These are phyloP conservation scores for Parambassis ranga DNA, from an alignment of 2,797 vertebrate species.

Conservation along the genomic window DNA sequence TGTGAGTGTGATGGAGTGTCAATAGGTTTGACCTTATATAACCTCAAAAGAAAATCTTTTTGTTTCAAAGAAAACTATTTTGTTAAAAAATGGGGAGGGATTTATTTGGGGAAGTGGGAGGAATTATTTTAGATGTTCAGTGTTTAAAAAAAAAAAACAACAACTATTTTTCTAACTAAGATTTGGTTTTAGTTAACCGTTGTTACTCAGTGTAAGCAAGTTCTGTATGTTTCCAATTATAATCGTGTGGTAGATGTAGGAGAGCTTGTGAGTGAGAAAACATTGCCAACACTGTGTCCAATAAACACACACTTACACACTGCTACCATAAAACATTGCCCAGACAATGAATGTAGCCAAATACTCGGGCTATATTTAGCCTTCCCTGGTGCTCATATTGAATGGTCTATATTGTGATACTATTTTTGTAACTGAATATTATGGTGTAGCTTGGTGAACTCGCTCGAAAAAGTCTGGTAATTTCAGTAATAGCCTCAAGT, in stretches of 20 bases:
- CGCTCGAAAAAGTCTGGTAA: constrained; percentile 44
- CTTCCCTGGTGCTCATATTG: constrained; percentile 78
- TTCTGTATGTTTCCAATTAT: constrained; percentile 66
- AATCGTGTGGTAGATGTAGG: constrained; percentile 71
- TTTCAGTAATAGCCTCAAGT: constrained; percentile 68
- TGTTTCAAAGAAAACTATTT: constrained; percentile 75
- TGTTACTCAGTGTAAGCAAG: constrained; percentile 63
- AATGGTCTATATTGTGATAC: constrained; percentile 80
- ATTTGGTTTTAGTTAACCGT: constrained; percentile 60
- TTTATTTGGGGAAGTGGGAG: constrained; percentile 44
- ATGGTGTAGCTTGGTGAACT: constrained; percentile 69
- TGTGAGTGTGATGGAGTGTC: constrained; percentile 35
- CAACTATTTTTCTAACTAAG: constrained; percentile 78
- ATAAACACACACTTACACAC: constrained; percentile 62
- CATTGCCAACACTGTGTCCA: constrained; percentile 81
- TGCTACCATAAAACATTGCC: constrained; percentile 67
- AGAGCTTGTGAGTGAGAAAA: constrained; percentile 75
- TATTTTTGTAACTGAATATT: constrained; percentile 81
- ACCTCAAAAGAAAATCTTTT: constrained; percentile 62
- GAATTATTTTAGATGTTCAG: constrained; percentile 71
- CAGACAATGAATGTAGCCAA: constrained; percentile 83
- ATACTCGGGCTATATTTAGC: constrained; percentile 76
- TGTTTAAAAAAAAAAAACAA: constrained; percentile 53
- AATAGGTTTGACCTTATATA: constrained; percentile 55
- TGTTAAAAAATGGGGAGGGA: constrained; percentile 63